Conservation (phyloP, 2,888 invertebrate species). For the Netelia virgata region DNA sequence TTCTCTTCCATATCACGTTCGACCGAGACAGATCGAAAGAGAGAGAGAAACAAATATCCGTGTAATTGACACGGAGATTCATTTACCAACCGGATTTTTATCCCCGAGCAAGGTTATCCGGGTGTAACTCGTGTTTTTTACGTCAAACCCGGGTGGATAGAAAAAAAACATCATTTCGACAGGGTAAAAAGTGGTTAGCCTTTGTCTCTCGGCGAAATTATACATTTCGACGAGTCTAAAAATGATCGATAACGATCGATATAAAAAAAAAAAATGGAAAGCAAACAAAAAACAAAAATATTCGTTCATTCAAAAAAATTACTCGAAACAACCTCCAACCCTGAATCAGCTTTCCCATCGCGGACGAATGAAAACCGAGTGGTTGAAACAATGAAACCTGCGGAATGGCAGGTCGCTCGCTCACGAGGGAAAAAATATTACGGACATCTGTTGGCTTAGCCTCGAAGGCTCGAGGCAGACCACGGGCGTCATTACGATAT, state of each 20-base stretch:
- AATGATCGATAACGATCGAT: neutral
- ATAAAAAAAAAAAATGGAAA: no score
- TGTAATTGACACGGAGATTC: conserved; percentile 49
- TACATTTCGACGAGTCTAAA: neutral
- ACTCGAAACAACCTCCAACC: neutral
- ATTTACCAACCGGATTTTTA: conserved; percentile 65
- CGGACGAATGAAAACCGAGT: neutral
- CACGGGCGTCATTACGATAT: conserved; percentile 15
- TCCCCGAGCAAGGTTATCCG: conserved; percentile 65
- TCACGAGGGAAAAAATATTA: conserved; percentile 11
- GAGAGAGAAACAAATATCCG: conserved; percentile 18
- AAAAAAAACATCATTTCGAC: conserved; percentile 41
- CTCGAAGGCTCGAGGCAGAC: neutral
- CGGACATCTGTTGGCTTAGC: neutral
- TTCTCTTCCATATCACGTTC: neutral
- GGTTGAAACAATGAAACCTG: neutral
- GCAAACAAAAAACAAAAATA: neutral
- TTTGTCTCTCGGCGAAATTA: neutral
- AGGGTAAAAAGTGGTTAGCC: conserved; percentile 29
- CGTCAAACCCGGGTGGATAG: conserved; percentile 26
- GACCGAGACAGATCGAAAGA: conserved; percentile 12
- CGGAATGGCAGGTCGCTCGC: neutral
- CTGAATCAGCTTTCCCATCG: neutral
- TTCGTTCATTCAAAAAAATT: neutral
- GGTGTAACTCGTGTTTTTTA: conserved; percentile 34